phyloP scores from a whole-genome alignment of 2,888 invertebrate genomes.

The Gisinianus flammeolus region DNA sequence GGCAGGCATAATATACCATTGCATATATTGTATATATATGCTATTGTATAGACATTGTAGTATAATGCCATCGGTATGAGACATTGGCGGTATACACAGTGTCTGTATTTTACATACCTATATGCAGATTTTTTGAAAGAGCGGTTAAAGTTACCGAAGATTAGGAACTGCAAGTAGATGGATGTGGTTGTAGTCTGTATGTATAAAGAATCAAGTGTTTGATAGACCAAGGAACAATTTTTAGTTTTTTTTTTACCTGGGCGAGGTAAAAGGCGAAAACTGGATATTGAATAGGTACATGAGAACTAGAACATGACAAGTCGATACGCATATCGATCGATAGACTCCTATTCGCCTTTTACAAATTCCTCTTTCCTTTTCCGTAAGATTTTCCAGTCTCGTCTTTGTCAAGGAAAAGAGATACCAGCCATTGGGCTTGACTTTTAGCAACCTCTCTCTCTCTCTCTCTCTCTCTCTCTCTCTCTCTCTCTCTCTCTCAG shows the following conservation, averaged over 20 bases:
- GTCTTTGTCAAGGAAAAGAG: slow-evolving; percentile 11
- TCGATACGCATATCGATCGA: slow-evolving; percentile 14
- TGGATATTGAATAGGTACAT: slow-evolving; percentile 4
- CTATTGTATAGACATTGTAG: not conserved
- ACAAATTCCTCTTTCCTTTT: not conserved
- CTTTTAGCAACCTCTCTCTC: not conserved
- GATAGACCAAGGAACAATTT: not conserved
- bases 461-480: not conserved
- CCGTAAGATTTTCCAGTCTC: not conserved
- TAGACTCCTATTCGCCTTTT: not conserved
- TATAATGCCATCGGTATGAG: not conserved
- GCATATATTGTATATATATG: not conserved
- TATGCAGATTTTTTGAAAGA: not conserved
- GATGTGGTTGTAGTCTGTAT: not conserved
- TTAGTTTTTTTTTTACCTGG: too few species aligned
- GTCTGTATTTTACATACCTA: not conserved
- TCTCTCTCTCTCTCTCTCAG: not conserved
- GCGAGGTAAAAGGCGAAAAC: not conserved
- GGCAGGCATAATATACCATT: too few species aligned
- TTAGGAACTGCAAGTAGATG: not conserved
- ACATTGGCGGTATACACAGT: not conserved
- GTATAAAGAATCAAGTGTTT: not conserved
- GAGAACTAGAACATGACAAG: slow-evolving; percentile 14
- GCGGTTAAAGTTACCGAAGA: not conserved
- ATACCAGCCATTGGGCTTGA: not conserved